Evolutionary conservation across 64 coral and sea anemone species (phyloP), one percentile per base, ranked within the genome.

Genomic region (Platygyra sinensis): DNA sequence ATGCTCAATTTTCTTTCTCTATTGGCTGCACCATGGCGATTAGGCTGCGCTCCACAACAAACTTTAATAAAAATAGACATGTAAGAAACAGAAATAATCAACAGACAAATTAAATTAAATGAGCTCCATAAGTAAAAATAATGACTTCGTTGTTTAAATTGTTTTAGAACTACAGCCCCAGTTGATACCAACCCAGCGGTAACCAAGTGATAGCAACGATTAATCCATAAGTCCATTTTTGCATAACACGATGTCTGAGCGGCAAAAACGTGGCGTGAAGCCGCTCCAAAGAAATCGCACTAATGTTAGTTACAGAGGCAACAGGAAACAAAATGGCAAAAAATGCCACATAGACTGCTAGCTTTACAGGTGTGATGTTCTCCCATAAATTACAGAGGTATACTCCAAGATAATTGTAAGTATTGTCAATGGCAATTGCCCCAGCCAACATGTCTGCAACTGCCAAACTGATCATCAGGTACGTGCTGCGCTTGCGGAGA

Each of bases 1-100:
- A 51, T 29, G 12, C 52, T 79, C 50, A 79, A 19, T 79, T 57
- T 79, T 79, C 39, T 79, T 16, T 79, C 77, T 79, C 77, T 79
- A 59, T 2, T 30, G 13, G 52, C 51, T 59, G 77, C 22, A 27
- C 77, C 51, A 55, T 79, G 76, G 76, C 25, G 76, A 7, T 27
- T 12, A 57, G 14, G 46, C 49, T 79, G 76, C 24, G 76, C 19
- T 28, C 76, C 76, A 28, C 8, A 28, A n/a, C 18, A 24, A 28
- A 79, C 13, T 13, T 79, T 55, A 15, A 57, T 15, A 79, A 55
- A 22, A 79, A 79, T 79, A 2, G 24, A 27, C 2, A 49, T 51
- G 50, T 79, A 79, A 27, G 46, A 79, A 79, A 55, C 20, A 52
- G 19, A 79, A 42, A 79, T 55, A 27, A 79, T 16, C 11, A 79